Evolutionary conservation across 2,888 invertebrate species (phyloP), one percentile per base, ranked within the genome.

Genomic region (Sycophila texana): DNA sequence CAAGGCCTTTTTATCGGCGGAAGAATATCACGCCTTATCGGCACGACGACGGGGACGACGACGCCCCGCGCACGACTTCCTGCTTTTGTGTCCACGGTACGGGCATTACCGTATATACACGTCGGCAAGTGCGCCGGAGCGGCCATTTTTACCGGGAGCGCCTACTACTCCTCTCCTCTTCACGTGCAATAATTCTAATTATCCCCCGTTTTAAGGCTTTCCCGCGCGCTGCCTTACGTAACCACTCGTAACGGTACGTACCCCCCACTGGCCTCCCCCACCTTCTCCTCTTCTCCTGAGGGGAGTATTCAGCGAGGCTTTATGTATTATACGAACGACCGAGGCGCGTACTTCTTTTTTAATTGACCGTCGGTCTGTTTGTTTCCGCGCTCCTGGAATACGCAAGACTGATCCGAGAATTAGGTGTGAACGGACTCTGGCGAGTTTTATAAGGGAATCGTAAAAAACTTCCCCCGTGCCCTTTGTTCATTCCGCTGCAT

Each of bases 1-100:
- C n/a, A n/a, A n/a, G 82, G 82, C 84, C 84, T 84, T 86, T 86
- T 86, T 86, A 86, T 87, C 87, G 84, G 77, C 80, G 83, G 85
- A 87, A 87, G 84, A 85, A 83, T 73, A 76, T 76, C 80, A 65
- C 61, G 67, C 22, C 77, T 70, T 73, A 80, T 76, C 80, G 60
- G 67, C 71, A 80, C 75, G 51, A 73, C 61, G 71, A 74, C 74
- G 63, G 39, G 39, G 74, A 74, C 61, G 26, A 70, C 47, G 68
- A 63, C 79, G 79, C 51, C 74, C 60, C n/a, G 74, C 57, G 74
- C 75, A 79, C 76, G 77, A 81, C 81, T 81, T 81, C 81, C 79
- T 79, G 81, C 76, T 81, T 79, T 81, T 81, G 76, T 81, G 68
- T 76, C 63, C 71, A 13, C 47, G 22, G 26, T 16, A 7, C n/a